phyloP scores from a whole-genome alignment of 92 coral and sea anemone genomes.

The Epizoanthus ramosus region DNA sequence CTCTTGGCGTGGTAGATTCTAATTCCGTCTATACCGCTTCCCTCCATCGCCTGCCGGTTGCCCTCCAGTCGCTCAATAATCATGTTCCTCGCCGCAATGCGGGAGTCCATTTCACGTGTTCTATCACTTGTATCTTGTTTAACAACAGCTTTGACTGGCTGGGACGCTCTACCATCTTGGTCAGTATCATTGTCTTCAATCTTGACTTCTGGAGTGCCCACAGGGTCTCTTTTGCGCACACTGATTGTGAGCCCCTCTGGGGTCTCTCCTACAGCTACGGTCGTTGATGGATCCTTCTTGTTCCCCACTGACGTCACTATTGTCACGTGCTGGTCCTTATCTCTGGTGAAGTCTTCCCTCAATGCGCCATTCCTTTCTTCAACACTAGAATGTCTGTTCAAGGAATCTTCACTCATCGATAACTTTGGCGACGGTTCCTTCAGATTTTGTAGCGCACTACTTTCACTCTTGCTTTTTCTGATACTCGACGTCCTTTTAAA shows the following conservation, averaged over 20 bases:
- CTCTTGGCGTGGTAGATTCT: constrained; percentile 87
- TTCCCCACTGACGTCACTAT: not conserved
- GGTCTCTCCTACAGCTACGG: constrained; percentile 41
- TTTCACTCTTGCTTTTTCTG: constrained; percentile 38
- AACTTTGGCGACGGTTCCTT: constrained; percentile 10
- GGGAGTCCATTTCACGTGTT: constrained; percentile 69
- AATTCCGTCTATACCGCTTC: constrained; percentile 71
- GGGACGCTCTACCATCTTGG: constrained; percentile 53
- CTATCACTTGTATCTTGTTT: constrained; percentile 61
- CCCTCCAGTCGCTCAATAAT: constrained; percentile 80
- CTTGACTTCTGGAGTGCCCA: not conserved
- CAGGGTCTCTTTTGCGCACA: constrained; percentile 42
- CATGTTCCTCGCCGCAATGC: constrained; percentile 74
- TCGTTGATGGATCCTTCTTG: constrained; percentile 17
- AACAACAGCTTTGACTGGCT: constrained; percentile 47
- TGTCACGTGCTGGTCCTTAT: not conserved
- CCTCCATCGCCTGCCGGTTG: constrained; percentile 72
- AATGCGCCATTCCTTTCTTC: constrained; percentile 10
- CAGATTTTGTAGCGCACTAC: constrained; percentile 14
- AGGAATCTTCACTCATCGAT: constrained; percentile 42
- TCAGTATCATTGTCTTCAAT: not conserved
- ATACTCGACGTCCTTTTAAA: constrained; percentile 55
- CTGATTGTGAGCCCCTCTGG: constrained; percentile 39
- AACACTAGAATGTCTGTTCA: constrained; percentile 35
- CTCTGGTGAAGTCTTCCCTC: constrained; percentile 23